Evolutionary conservation across 64 coral and sea anemone species (phyloP).

Genomic region (Trachythela sp.): DNA sequence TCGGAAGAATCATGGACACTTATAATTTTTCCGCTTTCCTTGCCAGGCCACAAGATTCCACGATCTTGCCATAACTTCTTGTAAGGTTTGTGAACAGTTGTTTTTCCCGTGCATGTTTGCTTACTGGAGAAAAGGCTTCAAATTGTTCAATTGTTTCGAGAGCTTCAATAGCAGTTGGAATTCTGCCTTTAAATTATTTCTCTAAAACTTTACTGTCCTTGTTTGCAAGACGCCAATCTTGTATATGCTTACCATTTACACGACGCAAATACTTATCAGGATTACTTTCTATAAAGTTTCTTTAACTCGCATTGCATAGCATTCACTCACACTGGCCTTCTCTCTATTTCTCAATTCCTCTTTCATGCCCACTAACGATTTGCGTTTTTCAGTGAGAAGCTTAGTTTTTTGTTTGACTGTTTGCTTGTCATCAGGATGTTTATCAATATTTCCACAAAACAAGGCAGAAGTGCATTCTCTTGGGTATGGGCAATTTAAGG

Average conservation of each 20-base stretch:
- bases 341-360: not conserved
- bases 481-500: slow-evolving; percentile 46
- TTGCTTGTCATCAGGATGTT: slow-evolving; percentile 36
- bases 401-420: slow-evolving; percentile 21
- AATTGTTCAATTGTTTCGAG: not conserved
- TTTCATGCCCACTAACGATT: slow-evolving; percentile 5
- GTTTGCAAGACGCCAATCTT: slow-evolving; percentile 40
- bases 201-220: slow-evolving; percentile 33
- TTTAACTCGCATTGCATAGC: slow-evolving; percentile 24
- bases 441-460: slow-evolving; percentile 40
- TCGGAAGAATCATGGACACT: not conserved
- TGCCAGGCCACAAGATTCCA: slow-evolving; percentile 30
- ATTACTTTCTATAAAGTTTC: slow-evolving; percentile 21
- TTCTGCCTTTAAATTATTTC: slow-evolving; percentile 27
- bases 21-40: not conserved
- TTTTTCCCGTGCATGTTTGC: not conserved
- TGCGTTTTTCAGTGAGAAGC: not conserved
- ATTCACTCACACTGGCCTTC: not conserved
- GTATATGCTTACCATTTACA: slow-evolving; percentile 13
- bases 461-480: slow-evolving; percentile 21
- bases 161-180: slow-evolving; percentile 1
- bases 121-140: not conserved
- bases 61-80: slow-evolving; percentile 34
- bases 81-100: slow-evolving; percentile 41
- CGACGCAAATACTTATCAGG: slow-evolving; percentile 21